Percentiles rank a stretch among this genome's conserved stretches.
These are phyloP conservation scores for Phycodurus eques DNA, from an alignment of 2,113 vertebrate species.

Conservation along the genomic window DNA sequence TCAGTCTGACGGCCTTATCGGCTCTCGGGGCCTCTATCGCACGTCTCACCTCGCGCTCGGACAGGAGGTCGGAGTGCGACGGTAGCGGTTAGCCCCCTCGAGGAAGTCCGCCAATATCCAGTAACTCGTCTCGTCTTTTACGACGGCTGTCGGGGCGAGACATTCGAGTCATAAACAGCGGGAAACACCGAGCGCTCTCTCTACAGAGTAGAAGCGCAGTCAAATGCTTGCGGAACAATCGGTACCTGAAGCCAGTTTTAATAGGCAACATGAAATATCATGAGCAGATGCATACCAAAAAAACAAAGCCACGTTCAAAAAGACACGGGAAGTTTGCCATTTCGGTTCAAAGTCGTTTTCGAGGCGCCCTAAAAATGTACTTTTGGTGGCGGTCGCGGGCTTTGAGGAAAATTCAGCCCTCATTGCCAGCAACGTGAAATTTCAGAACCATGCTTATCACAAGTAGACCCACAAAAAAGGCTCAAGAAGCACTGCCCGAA, in stretches of 20 bases:
- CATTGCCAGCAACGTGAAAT: not conserved
- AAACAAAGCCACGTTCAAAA: not conserved
- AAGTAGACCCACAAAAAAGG: too few species aligned
- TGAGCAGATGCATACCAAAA: not conserved
- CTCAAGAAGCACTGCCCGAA: too few species aligned
- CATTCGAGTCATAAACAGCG: not conserved
- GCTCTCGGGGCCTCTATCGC: conserved; percentile 55
- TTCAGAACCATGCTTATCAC: not conserved
- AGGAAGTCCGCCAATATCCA: conserved; percentile 17
- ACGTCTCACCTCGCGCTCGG: conserved; percentile 65
- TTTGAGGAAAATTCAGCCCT: not conserved
- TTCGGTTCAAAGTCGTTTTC: not conserved
- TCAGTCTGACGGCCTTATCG: conserved; percentile 67
- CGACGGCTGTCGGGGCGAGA: not conserved
- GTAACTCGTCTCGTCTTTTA: not conserved
- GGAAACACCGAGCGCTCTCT: not conserved
- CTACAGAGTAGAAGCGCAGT: not conserved
- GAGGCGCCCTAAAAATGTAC: not conserved
- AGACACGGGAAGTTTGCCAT: not conserved
- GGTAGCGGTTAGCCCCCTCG: conserved; percentile 27
- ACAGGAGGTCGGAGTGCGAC: conserved; percentile 49
- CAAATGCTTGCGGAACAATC: not conserved
- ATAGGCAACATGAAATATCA: not conserved
- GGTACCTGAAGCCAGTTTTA: not conserved
- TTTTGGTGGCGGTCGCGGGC: not conserved